Evolutionary conservation across 1,140 invertebrate species (phyloP).

Genomic region (Steinernema khuongi): DNA sequence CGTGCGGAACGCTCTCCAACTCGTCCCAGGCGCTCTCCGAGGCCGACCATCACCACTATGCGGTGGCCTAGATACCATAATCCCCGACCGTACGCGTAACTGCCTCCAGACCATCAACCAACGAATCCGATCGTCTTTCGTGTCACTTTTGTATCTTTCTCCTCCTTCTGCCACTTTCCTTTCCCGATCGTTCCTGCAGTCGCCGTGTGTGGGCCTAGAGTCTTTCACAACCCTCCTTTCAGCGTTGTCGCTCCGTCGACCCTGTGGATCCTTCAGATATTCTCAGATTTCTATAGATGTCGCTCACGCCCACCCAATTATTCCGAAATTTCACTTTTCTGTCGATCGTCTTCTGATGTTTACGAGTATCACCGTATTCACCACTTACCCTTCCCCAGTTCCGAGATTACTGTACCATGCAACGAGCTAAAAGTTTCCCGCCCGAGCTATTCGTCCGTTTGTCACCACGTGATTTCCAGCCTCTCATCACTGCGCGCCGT

Average conservation of each 20-base stretch:
- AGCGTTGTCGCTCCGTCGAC: neutral
- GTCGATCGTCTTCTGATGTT: too few species aligned
- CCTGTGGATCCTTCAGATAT: too few species aligned
- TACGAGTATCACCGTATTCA: too few species aligned
- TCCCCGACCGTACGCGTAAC: neutral
- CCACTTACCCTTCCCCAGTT: too few species aligned
- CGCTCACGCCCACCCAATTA: too few species aligned
- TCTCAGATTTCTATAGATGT: too few species aligned
- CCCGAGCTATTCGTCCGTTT: too few species aligned
- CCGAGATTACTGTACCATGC: too few species aligned
- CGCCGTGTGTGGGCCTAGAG: neutral
- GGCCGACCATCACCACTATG: constrained; percentile 1
- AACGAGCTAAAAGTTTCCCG: too few species aligned
- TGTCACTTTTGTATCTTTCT: neutral
- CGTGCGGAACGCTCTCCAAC: constrained; percentile 42
- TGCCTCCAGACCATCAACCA: neutral
- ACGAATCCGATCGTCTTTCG: constrained; percentile 14
- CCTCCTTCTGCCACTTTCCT: neutral
- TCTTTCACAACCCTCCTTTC: neutral
- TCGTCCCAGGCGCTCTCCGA: constrained; percentile 24
- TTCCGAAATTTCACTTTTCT: too few species aligned
- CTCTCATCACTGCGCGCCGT: too few species aligned
- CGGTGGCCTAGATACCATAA: neutral
- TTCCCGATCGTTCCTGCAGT: neutral
- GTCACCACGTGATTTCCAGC: too few species aligned